Percentiles rank a stretch among this genome's conserved stretches.
Evolutionary conservation across 2,888 invertebrate species (phyloP).

Genomic region (Zaprionus obscuricornis): DNA sequence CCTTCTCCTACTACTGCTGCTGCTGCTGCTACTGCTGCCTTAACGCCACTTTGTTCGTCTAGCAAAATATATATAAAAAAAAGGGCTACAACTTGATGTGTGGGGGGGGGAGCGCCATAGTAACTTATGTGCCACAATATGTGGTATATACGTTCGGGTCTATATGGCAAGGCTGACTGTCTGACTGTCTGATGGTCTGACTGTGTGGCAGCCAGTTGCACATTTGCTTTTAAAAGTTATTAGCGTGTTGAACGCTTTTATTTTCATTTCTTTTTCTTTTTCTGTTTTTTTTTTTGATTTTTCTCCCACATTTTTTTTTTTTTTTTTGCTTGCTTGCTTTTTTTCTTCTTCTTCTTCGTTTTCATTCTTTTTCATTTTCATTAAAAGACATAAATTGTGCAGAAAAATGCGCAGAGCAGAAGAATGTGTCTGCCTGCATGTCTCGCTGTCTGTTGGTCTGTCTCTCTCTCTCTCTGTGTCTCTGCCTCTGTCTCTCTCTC

Average conservation of each 20-base stretch:
- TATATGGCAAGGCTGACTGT: conserved; percentile 30
- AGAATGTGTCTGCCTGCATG: conserved; percentile 52
- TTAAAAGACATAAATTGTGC: conserved; percentile 79
- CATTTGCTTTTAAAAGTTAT: conserved; percentile 76
- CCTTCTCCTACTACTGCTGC: too few species aligned
- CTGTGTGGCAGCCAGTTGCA: conserved; percentile 42
- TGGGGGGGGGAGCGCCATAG: conserved; percentile 34
- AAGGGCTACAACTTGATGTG: conserved; percentile 39
- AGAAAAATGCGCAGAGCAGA: conserved; percentile 64
- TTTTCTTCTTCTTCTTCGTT: conserved; percentile 14
- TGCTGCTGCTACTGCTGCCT: too few species aligned
- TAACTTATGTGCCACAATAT: conserved; percentile 42
- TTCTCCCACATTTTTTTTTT: conserved; percentile 38
- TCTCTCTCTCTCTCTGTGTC: conserved; percentile 8
- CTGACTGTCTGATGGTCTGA: too few species aligned
- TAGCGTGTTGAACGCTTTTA: conserved; percentile 65
- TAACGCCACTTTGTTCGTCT: too few species aligned
- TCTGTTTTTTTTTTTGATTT: conserved; percentile 46
- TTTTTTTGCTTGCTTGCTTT: conserved; percentile 1
- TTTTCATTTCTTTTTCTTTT: conserved; percentile 40
- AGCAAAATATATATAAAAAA: too few species aligned
- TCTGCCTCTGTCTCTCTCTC: conserved; percentile 14
- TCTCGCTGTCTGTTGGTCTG: too few species aligned
- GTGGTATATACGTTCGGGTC: too few species aligned
- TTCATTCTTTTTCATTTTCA: conserved; percentile 64